These are phyloP conservation scores for Linurgus olivaceus DNA, from an alignment of 2,797 vertebrate species.

Conservation along the genomic window DNA sequence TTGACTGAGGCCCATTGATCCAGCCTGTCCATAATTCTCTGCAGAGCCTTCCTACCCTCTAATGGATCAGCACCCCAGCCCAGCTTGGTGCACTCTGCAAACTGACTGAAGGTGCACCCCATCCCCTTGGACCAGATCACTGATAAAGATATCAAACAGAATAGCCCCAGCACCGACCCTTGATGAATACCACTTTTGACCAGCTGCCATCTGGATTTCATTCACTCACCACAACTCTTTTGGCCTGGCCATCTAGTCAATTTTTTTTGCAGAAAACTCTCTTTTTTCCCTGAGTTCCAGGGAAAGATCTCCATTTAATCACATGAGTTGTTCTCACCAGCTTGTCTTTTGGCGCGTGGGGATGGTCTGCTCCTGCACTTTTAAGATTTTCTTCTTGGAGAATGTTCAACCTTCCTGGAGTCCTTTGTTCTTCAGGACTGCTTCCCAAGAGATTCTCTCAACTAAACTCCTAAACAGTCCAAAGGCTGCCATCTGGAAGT, in stretches of 20 bases:
- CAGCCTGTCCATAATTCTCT: background rate
- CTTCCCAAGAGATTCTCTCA: background rate
- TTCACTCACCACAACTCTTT: background rate
- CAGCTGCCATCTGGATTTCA: background rate
- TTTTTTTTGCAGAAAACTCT: no score
- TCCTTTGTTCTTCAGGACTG: background rate
- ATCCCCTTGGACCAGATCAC: background rate
- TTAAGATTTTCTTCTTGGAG: background rate
- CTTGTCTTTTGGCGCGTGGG: background rate
- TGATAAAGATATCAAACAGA: background rate
- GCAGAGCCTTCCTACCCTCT: background rate
- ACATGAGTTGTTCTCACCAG: background rate
- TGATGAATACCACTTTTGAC: no score
- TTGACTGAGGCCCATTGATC: background rate
- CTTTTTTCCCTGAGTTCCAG: background rate
- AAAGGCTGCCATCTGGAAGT: background rate
- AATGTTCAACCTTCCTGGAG: background rate
- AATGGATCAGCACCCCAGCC: background rate
- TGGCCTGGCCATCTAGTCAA: no score
- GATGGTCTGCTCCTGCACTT: background rate
- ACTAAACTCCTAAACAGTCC: background rate
- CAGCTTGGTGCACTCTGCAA: background rate
- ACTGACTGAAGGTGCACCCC: no score
- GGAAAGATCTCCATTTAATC: background rate
- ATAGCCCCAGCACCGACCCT: accelerated